phyloP scores from a whole-genome alignment of 2,113 vertebrate species.

The Tichodroma muraria region DNA sequence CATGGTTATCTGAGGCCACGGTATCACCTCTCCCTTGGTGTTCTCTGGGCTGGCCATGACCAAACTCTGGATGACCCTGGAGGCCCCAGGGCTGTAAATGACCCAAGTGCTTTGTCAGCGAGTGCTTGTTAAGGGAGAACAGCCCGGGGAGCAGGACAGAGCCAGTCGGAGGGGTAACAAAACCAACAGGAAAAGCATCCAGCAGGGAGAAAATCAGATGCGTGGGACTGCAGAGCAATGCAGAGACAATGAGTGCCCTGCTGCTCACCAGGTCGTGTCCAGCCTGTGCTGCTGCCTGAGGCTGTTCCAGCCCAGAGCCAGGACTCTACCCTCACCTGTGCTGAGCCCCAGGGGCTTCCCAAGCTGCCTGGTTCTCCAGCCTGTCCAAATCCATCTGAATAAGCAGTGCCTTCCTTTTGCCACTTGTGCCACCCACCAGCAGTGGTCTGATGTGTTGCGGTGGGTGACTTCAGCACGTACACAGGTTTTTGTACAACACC shows the following conservation, averaged over 20 bases:
- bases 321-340: background rate
- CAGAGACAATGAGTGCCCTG: accelerated
- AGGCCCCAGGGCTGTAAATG: background rate
- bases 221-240: background rate
- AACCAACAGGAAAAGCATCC: background rate
- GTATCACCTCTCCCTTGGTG: background rate
- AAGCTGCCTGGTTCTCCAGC: background rate
- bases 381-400: background rate
- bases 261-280: background rate
- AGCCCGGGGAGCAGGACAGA: background rate
- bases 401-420: accelerated
- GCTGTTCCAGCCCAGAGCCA: background rate
- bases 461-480: background rate
- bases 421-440: accelerated
- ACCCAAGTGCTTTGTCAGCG: background rate
- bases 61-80: background rate
- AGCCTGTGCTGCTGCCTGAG: background rate
- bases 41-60: background rate
- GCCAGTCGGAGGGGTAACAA: background rate
- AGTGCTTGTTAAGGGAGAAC: background rate
- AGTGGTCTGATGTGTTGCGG: background rate
- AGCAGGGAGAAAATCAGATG: background rate
- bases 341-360: background rate
- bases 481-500: background rate
- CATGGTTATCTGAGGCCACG: background rate